Evolutionary conservation across 2,797 vertebrate genomes (phyloP).

Genomic region (Chaetophractus vellerosus): DNA sequence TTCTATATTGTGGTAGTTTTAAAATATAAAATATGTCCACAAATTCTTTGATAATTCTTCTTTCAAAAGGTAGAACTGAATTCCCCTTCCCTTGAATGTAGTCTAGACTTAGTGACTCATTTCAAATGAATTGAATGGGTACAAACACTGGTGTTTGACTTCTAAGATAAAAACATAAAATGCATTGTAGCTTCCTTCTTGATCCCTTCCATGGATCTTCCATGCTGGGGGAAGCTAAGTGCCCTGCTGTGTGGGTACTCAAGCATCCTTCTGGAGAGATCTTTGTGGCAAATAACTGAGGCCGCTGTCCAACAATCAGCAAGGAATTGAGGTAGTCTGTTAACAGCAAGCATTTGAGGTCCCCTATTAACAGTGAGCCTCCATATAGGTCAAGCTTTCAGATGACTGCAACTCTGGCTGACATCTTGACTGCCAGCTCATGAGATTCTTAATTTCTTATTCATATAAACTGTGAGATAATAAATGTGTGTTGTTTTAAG

Average conservation of each 20-base stretch:
- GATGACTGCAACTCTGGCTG: background rate
- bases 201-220: background rate
- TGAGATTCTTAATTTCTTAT: background rate
- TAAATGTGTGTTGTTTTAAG: background rate
- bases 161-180: background rate
- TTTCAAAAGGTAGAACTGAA: too few relatives aligned
- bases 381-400: background rate
- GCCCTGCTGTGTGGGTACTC: background rate
- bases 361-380: background rate
- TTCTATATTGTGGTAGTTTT: too few relatives aligned
- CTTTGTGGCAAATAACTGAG: background rate
- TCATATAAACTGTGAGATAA: background rate
- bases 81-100: too few relatives aligned
- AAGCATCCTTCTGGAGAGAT: background rate
- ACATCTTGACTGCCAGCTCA: background rate
- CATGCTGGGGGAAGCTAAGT: background rate
- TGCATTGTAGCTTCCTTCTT: background rate
- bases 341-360: background rate
- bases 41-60: too few relatives aligned
- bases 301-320: background rate
- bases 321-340: background rate
- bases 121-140: background rate
- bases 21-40: too few relatives aligned
- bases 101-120: background rate
- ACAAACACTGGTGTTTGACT: background rate